Evolutionary conservation across 2,113 vertebrate species (phyloP), one percentile per base, ranked within the genome.

Genomic region (Platysteira castanea): DNA sequence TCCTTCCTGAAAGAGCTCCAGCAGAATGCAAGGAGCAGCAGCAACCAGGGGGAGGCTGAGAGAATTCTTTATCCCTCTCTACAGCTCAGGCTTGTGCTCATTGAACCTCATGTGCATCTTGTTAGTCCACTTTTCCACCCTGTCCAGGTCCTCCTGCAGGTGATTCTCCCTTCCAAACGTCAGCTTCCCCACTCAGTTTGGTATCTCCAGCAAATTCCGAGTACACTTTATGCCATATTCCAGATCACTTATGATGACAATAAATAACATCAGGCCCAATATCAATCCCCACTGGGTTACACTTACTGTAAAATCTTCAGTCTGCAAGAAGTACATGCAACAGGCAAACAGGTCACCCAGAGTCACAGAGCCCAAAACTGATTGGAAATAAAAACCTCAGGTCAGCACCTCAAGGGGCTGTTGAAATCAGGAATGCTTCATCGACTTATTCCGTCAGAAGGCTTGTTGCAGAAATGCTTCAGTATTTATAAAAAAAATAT

Each of bases 101-200:
- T 3, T 57, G 31, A 37, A 5, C 27, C 39, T 57, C 67, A 6
- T 3, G 13, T 19, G 15, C 31, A 27, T 15, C 27, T 23, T 16
- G 14, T 33, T 9, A 15, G 2, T 22, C 11, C 26, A 8, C 22
- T 16, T 33, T 16, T 37, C 52, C 44, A 50, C 7, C 31, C 42
- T 23, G 31, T 8, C 26, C 59, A 28, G 21, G 8, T 13, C 11
- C 12, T 56, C 35, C 65, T 49, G 26, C 56, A 71, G 75, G 21
- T 18, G 20, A 17, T 14, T 15, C 18, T 81, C 22, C 27, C 76
- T 65, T 11, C 50, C 35, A 31, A 42, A 41, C 2, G 30, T 23
- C 67, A 56, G 7, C 42, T 56, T 12, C 21, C 26, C 26, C 42
- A 6, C 42, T 23, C 0, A 0, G 7, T 30, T 11, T 24, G 52